phyloP scores from a whole-genome alignment of 2,797 vertebrate genomes.

The Enteromius radiatus region DNA sequence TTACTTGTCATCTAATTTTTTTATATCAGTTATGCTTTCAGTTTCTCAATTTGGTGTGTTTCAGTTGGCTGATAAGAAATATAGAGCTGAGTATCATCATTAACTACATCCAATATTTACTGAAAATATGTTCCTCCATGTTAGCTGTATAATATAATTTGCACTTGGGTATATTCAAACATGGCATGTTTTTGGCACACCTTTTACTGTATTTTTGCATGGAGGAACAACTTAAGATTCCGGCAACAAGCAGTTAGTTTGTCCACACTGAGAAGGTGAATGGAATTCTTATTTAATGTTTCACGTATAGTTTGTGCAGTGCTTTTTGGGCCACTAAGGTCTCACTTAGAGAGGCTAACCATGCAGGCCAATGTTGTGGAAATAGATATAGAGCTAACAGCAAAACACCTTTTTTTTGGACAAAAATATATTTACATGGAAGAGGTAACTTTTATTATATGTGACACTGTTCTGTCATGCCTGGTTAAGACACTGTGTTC shows the following conservation, averaged over 20 bases:
- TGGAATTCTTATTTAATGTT: neutral
- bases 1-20: too few relatives aligned
- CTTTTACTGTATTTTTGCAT: neutral
- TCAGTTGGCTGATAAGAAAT: too few relatives aligned
- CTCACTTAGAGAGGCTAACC: neutral
- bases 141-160: too few relatives aligned
- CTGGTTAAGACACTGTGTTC: neutral
- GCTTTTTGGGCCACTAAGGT: neutral
- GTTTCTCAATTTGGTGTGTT: too few relatives aligned
- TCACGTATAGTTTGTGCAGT: neutral
- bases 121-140: too few relatives aligned
- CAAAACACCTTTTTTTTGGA: neutral
- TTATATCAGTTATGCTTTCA: too few relatives aligned
- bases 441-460: neutral
- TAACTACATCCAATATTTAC: too few relatives aligned
- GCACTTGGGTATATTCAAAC: too few relatives aligned
- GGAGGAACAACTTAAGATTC: neutral
- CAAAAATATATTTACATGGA: neutral
- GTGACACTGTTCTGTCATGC: neutral
- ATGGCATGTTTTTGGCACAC: neutral
- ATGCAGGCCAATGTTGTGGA: too few relatives aligned
- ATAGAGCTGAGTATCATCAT: too few relatives aligned
- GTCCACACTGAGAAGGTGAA: neutral
- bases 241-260: neutral
- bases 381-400: neutral